A percentile compares a stretch with the other conserved stretches of the same genome.
These are phyloP conservation scores for Zaprionus kolodkinae DNA, from an alignment of 1,140 invertebrate genomes.

Conservation along the genomic window DNA sequence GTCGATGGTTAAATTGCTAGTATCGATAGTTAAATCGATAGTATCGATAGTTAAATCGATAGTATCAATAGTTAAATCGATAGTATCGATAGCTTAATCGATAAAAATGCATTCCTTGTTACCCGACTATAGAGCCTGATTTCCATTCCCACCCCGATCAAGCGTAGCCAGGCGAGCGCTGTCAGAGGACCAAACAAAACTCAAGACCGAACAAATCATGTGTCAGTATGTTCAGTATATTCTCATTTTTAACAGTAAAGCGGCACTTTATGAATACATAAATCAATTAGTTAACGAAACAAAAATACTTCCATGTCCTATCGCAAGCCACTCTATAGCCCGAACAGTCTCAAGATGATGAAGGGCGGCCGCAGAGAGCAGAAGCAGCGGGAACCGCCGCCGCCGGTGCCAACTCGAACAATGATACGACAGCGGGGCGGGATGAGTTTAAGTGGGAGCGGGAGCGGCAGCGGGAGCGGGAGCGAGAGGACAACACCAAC, in stretches of 20 bases:
- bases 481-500: background rate
- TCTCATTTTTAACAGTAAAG: background rate
- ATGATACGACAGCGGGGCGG: background rate
- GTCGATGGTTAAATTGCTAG: too few relatives aligned
- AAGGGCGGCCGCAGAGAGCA: slow-evolving; percentile 3
- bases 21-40: too few relatives aligned
- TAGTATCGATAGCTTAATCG: too few relatives aligned
- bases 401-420: background rate
- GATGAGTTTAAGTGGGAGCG: too few relatives aligned
- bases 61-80: too few relatives aligned
- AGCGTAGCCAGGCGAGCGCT: background rate
- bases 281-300: background rate
- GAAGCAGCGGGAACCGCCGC: background rate
- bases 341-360: background rate
- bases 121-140: background rate
- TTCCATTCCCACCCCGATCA: background rate
- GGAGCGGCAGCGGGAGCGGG: background rate
- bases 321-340: slow-evolving; percentile 18
- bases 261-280: background rate
- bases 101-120: too few relatives aligned
- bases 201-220: background rate
- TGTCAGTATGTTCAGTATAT: background rate
- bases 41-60: too few relatives aligned
- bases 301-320: slow-evolving; percentile 9
- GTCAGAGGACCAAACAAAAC: background rate